Conservation (phyloP, 2,113 vertebrate species). For the Chloropsis hardwickii region DNA sequence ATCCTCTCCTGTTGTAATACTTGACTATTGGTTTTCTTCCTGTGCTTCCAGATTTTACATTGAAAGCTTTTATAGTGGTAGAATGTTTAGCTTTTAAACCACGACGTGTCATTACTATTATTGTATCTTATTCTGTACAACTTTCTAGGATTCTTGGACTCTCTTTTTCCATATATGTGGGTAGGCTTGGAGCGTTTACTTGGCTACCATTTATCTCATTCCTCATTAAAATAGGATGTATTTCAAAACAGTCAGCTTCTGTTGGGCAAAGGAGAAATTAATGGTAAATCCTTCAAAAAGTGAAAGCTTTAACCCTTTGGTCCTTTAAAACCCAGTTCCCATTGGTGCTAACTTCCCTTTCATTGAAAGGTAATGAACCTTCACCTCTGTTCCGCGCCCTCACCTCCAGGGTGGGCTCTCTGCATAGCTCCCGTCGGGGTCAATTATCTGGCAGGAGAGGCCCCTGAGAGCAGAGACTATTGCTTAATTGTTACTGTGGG, state of each 20-base stretch:
- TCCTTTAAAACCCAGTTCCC: neutral
- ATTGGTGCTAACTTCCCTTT: neutral
- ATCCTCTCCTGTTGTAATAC: neutral
- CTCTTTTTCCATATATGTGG: neutral
- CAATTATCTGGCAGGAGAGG: conserved; percentile 43
- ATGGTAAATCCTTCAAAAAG: neutral
- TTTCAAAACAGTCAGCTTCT: neutral
- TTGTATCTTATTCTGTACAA: neutral
- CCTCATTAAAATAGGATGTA: neutral
- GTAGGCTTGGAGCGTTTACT: neutral
- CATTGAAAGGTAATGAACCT: conserved; percentile 34
- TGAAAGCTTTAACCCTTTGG: neutral
- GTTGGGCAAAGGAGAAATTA: neutral
- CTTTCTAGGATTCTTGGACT: neutral
- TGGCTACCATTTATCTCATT: neutral
- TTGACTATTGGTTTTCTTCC: neutral
- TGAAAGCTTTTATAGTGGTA: neutral
- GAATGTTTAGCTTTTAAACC: neutral
- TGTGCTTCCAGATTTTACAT: neutral
- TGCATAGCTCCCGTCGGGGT: conserved; percentile 28
- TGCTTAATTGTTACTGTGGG: conserved; percentile 43
- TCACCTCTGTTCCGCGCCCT: neutral
- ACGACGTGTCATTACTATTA: neutral
- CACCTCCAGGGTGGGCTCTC: conserved; percentile 10
- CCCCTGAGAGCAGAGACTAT: neutral